Evolutionary conservation across 2,797 vertebrate species (phyloP).

Genomic region (Triplophysa yarkandensis): DNA sequence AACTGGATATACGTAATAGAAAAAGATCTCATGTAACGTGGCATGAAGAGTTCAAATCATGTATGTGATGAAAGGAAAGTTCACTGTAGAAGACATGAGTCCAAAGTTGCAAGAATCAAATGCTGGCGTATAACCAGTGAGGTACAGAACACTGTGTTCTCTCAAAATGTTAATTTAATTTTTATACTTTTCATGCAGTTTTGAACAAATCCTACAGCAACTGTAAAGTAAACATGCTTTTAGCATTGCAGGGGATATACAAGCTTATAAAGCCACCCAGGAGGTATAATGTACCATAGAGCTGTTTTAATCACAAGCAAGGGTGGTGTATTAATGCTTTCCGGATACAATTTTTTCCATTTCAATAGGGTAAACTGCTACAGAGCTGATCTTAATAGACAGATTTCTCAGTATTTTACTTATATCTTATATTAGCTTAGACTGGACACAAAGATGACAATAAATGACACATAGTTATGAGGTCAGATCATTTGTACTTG

Average conservation of each 20-base stretch:
- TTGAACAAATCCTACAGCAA: slow-evolving; percentile 7
- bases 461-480: background rate
- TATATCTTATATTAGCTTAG: background rate
- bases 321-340: background rate
- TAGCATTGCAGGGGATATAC: background rate
- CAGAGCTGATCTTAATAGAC: background rate
- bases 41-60: slow-evolving; percentile 21
- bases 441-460: background rate
- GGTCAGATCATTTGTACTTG: background rate
- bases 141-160: background rate
- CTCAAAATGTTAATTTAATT: background rate
- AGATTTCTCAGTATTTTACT: background rate
- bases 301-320: slow-evolving; percentile 25
- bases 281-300: slow-evolving; percentile 21
- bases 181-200: slow-evolving; percentile 1
- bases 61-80: slow-evolving; percentile 16
- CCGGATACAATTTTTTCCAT: background rate
- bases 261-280: background rate
- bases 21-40: slow-evolving; percentile 19
- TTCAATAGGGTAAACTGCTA: background rate
- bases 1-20: slow-evolving; percentile 8
- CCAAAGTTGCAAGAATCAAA: background rate
- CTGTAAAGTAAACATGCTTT: slow-evolving; percentile 12
- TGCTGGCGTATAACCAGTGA: background rate
- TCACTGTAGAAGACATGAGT: background rate